A percentile compares a stretch with the other conserved stretches of the same genome.
Conservation (phyloP, 1,140 invertebrate genomes). For the Thaumatotibia leucotreta region DNA sequence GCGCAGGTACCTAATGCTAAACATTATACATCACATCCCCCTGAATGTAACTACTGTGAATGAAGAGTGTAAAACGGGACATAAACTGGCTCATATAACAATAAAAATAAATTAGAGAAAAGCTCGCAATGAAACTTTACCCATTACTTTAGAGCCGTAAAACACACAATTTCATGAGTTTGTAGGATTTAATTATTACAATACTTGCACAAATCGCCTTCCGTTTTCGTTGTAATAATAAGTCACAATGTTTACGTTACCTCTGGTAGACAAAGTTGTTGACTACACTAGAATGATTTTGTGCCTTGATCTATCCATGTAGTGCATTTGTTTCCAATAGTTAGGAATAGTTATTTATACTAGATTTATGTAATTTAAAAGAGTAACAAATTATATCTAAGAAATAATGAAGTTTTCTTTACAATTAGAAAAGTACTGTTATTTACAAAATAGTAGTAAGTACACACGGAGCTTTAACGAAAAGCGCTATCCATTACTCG, state of each 20-base stretch:
- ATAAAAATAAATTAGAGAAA: conserved; percentile 74
- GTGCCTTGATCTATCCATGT: too few species aligned
- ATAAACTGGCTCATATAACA: conserved; percentile 66
- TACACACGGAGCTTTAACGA: conserved; percentile 28
- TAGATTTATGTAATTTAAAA: too few species aligned
- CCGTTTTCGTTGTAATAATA: neutral
- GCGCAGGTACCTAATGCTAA: neutral
- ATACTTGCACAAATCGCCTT: conserved; percentile 39
- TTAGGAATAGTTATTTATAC: too few species aligned
- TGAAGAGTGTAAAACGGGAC: conserved; percentile 48
- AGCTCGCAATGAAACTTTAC: conserved; percentile 65
- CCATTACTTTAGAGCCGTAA: conserved; percentile 52
- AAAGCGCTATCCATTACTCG: conserved; percentile 26
- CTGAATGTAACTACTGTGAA: conserved; percentile 42
- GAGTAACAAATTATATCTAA: too few species aligned
- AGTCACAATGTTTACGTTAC: neutral
- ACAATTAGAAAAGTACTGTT: too few species aligned
- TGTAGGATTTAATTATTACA: conserved; percentile 64
- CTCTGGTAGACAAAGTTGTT: neutral
- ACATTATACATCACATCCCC: conserved; percentile 18
- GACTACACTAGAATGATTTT: neutral
- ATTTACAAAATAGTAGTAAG: neutral
- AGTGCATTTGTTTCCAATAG: too few species aligned
- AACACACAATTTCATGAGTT: conserved; percentile 56
- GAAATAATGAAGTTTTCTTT: too few species aligned